Evolutionary conservation across 2,113 vertebrate genomes (phyloP), one percentile per base, ranked within the genome.

Genomic region (Chloebia gouldiae): DNA sequence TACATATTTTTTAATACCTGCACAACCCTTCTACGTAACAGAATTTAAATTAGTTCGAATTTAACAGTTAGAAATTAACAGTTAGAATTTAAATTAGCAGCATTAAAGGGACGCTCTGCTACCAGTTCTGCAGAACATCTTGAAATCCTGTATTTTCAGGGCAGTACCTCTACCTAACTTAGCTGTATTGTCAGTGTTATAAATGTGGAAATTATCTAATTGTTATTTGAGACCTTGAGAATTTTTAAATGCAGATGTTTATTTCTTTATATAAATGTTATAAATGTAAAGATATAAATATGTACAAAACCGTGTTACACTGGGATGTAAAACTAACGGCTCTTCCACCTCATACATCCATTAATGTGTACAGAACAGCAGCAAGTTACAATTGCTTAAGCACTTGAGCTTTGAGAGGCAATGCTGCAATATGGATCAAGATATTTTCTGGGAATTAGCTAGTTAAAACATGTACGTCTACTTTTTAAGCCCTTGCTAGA

Each of bases 261-360:
- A 19, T 69, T 88, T 63, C 42, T 70, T 15, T 25, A 9, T 70
- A 47, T 28, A 45, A 39, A 24, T 42, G n/a, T 5, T 17, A n/a
- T 28, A 51, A 78, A 51, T 42, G 7, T 42, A 51, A 42, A n/a
- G 51, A n/a, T 17, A 22, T 42, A 51, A 63, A 22, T n/a, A 63
- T 1, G 0, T 15, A 17, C 6, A 30, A 24, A 35, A 39, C 12
- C 25, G 11, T 60, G 23, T 37, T 31, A 22, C 9, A 21, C 14
- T 9, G 15, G 25, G 5, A 3, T 53, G 33, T 42, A 35, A 57
- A 56, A 21, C 11, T 18, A 39, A 11, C 0, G 3, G 3, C 68
- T 50, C 25, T 69, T 73, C 15, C 50, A 8, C 18, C 3, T 70
- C 39, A 15, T 11, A 13, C 15, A 18, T 50, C 33, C 10, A 1